Percentiles rank a stretch among this genome's conserved stretches.
Conservation (phyloP, 2,888 invertebrate species). For the Agrotis ipsilon region DNA sequence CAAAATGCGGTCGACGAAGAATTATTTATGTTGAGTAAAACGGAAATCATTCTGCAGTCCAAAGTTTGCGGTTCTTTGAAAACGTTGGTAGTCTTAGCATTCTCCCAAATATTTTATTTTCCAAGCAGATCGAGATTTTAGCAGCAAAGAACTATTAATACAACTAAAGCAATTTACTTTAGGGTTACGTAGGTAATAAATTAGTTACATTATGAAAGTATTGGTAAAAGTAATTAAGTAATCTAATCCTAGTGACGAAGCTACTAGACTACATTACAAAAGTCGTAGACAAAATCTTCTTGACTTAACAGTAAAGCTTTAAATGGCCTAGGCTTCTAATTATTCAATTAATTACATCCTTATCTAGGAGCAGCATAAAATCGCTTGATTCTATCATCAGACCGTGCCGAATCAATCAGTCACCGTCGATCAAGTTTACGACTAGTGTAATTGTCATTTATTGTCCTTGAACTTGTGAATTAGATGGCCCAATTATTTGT, state of each 20-base stretch:
- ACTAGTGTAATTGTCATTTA: conserved; percentile 63
- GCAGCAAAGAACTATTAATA: background rate
- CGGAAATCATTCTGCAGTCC: conserved; percentile 6
- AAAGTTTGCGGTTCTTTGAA: background rate
- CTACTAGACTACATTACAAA: background rate
- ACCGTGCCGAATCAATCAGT: conserved; percentile 75
- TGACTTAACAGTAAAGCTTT: conserved; percentile 17
- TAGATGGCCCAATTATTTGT: conserved; percentile 32
- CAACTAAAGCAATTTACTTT: background rate
- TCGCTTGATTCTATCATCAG: conserved; percentile 48
- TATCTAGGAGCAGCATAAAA: conserved; percentile 52
- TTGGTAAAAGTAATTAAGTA: background rate
- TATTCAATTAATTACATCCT: conserved; percentile 51
- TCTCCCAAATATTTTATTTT: background rate
- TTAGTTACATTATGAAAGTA: background rate
- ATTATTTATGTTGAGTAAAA: conserved; percentile 32
- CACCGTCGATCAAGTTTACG: conserved; percentile 67
- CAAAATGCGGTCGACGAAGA: conserved; percentile 27
- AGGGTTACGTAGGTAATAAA: background rate
- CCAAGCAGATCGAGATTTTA: background rate
- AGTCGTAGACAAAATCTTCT: background rate
- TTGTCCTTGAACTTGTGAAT: conserved; percentile 73
- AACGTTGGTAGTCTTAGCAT: conserved; percentile 1
- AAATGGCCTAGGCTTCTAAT: conserved; percentile 27
- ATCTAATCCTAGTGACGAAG: background rate